Percentiles rank a stretch among this genome's conserved stretches.
These are phyloP conservation scores for Cliona cf. orientalis DNA, from an alignment of 37 sponge, comb jelly and placozoan species.

Conservation along the genomic window DNA sequence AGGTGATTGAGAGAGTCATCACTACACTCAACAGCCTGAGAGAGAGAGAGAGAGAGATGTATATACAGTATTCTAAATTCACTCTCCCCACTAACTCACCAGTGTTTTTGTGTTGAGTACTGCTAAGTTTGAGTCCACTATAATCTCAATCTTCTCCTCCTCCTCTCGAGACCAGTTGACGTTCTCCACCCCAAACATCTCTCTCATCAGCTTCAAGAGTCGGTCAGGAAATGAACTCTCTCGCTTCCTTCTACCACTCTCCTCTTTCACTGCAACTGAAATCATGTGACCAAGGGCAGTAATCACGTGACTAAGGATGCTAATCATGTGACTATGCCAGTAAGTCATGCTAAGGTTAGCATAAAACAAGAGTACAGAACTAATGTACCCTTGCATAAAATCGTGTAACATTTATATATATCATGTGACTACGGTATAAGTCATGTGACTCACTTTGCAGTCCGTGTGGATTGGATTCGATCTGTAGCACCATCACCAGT, in stretches of 20 bases:
- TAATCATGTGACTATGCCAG: too few relatives aligned
- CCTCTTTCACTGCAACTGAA: conserved; percentile 14
- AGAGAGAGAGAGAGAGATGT: conserved; percentile 12
- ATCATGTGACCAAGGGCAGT: not conserved
- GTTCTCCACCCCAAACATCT: conserved; percentile 79
- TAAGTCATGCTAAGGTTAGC: too few relatives aligned
- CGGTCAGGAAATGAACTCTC: conserved; percentile 42
- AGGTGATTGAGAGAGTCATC: conserved; percentile 75
- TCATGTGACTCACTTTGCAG: conserved; percentile 13
- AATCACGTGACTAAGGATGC: not conserved
- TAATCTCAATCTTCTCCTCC: conserved; percentile 55
- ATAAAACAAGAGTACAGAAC: too few relatives aligned
- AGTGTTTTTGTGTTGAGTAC: conserved; percentile 52
- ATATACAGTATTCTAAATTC: not conserved
- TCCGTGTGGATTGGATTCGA: conserved; percentile 24
- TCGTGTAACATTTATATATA: too few relatives aligned
- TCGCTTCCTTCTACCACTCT: conserved; percentile 20
- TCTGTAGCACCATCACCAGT: conserved; percentile 82
- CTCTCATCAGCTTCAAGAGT: conserved; percentile 65
- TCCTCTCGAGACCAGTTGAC: conserved; percentile 62
- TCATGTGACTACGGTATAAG: too few relatives aligned
- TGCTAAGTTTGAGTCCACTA: conserved; percentile 51
- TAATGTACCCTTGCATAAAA: too few relatives aligned
- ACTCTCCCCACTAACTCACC: not conserved
- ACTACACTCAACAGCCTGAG: conserved; percentile 60